Percentiles rank a stretch among this genome's conserved stretches.
Evolutionary conservation across 2,888 invertebrate genomes (phyloP).

Genomic region (Enchytraeus crypticus): DNA sequence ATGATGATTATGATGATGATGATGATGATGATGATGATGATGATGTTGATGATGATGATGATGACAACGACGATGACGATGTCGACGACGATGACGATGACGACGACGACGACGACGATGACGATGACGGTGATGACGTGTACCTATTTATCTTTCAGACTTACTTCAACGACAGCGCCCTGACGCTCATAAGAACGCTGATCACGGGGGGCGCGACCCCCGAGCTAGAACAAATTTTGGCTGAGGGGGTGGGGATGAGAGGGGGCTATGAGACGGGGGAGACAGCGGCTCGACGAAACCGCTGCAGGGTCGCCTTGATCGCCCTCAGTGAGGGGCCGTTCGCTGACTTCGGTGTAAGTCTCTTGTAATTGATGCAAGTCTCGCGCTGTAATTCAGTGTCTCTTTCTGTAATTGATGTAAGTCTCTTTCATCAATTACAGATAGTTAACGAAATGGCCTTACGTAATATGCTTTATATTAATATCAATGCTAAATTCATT

Average conservation of each 20-base stretch:
- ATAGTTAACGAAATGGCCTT: too few species aligned
- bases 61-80: too few species aligned
- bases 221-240: constrained; percentile 94
- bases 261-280: constrained; percentile 97
- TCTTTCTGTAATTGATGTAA: too few species aligned
- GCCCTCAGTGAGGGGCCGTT: constrained; percentile 92
- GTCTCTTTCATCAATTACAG: too few species aligned
- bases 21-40: background rate
- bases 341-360: constrained; percentile 73
- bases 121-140: background rate
- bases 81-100: background rate
- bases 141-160: constrained; percentile 60
- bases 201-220: constrained; percentile 99
- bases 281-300: constrained; percentile 86
- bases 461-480: too few species aligned
- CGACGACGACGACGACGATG: background rate
- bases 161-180: constrained; percentile 99
- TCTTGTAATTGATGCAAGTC: too few species aligned
- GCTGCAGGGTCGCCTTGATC: constrained; percentile 96
- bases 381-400: too few species aligned
- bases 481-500: too few species aligned
- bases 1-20: too few species aligned
- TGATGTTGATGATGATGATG: background rate
- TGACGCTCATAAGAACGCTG: constrained; percentile 93
- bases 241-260: too few species aligned